Percentiles rank a stretch among this genome's conserved stretches.
Evolutionary conservation across 1,140 invertebrate species (phyloP).

Genomic region (Procambarus virginalis): DNA sequence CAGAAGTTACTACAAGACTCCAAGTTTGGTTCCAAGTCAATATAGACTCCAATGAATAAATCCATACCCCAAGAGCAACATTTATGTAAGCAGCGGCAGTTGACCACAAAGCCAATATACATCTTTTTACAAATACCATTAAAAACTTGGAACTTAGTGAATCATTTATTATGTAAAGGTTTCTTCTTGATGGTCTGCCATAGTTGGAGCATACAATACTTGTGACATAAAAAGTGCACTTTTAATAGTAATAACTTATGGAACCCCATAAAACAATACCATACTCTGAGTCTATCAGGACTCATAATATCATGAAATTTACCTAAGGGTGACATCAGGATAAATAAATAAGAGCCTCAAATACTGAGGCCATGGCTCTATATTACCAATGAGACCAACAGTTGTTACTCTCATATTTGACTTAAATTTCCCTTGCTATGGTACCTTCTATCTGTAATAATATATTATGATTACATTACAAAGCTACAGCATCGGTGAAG

Average conservation of each 20-base stretch:
- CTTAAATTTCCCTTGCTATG: constrained; percentile 5
- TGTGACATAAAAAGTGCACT: not conserved
- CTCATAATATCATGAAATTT: constrained; percentile 18
- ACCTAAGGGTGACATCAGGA: constrained; percentile 46
- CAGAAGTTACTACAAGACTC: constrained; percentile 2
- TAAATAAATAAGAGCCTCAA: constrained; percentile 45
- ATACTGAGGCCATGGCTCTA: constrained; percentile 40
- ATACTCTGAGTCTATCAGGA: constrained; percentile 23
- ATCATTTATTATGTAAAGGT: constrained; percentile 11
- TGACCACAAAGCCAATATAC: constrained; percentile 12
- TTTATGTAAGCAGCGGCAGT: constrained; percentile 15
- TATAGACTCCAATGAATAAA: not conserved
- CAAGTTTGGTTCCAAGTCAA: constrained; percentile 2
- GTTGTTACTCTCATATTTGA: constrained; percentile 22
- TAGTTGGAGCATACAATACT: constrained; percentile 21
- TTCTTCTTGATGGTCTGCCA: constrained; percentile 9
- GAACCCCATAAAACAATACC: constrained; percentile 8
- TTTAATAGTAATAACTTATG: no score
- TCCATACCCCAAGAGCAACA: constrained; percentile 5
- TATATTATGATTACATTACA: constrained; percentile 23
- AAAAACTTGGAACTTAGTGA: constrained; percentile 5
- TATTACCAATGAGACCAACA: constrained; percentile 34
- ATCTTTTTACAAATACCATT: not conserved
- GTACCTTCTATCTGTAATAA: constrained; percentile 11
- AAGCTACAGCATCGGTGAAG: constrained; percentile 5